These are phyloP conservation scores for Sylvia borin DNA, from an alignment of 2,797 vertebrate genomes.

Conservation along the genomic window DNA sequence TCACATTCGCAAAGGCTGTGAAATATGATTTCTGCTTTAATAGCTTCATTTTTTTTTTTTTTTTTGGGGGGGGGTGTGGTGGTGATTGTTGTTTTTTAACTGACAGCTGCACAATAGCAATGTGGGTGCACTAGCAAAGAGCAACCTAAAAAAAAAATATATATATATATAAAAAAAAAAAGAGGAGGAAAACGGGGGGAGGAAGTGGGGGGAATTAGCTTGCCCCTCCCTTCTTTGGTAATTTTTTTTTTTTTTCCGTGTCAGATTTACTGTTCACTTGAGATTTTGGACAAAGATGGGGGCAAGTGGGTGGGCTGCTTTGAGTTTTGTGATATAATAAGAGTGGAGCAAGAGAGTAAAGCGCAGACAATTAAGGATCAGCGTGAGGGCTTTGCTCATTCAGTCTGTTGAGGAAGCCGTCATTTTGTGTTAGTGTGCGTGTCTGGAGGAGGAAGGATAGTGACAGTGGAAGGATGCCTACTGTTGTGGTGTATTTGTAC, in stretches of 20 bases:
- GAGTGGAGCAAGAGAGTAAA: conserved; percentile 46
- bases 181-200: neutral
- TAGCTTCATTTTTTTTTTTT: neutral
- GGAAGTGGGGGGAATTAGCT: neutral
- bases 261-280: conserved; percentile 60
- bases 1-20: conserved; percentile 44
- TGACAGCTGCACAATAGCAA: conserved; percentile 37
- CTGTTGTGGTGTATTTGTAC: conserved; percentile 72
- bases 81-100: neutral
- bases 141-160: neutral
- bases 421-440: conserved; percentile 78
- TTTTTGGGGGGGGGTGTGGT: too few relatives aligned
- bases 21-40: neutral
- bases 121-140: conserved; percentile 28
- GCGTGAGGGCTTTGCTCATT: conserved; percentile 65
- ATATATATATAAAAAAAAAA: neutral
- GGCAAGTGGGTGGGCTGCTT: conserved; percentile 69
- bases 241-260: conserved; percentile 28
- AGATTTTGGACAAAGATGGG: conserved; percentile 68
- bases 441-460: conserved; percentile 74
- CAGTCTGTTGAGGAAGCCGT: conserved; percentile 77
- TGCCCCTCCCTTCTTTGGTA: conserved; percentile 24
- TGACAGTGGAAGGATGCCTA: conserved; percentile 76
- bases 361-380: conserved; percentile 65
- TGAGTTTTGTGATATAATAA: conserved; percentile 59